Evolutionary conservation across 1,140 invertebrate genomes (phyloP).

Genomic region (Epicauta chinensis): DNA sequence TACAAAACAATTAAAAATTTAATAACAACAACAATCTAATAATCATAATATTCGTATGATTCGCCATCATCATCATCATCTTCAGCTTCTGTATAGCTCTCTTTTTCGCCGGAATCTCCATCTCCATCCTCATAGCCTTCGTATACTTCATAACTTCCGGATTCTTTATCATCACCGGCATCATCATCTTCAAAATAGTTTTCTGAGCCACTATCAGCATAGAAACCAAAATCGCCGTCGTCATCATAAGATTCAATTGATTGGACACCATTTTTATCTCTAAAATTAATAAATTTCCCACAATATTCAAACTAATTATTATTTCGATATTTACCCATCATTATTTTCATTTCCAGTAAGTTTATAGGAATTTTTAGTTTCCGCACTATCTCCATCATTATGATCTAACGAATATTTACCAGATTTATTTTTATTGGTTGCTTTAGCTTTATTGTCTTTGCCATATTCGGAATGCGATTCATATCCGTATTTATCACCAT

Average conservation of each 20-base stretch:
- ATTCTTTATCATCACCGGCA: slow-evolving; percentile 3
- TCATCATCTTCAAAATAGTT: slow-evolving; percentile 14
- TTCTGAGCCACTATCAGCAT: slow-evolving; percentile 16
- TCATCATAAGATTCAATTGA: slow-evolving; percentile 19
- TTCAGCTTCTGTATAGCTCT: slow-evolving; percentile 8
- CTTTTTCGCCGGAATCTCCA: slow-evolving; percentile 12
- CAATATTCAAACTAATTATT: not conserved
- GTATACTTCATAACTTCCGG: slow-evolving; percentile 1
- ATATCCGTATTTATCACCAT: slow-evolving; percentile 62
- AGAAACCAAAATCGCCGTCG: slow-evolving; percentile 15
- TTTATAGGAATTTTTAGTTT: slow-evolving; percentile 29
- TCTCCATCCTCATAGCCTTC: slow-evolving; percentile 12
- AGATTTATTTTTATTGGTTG: slow-evolving; percentile 23
- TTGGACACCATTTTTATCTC: slow-evolving; percentile 9
- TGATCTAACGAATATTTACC: slow-evolving; percentile 12
- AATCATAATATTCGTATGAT: slow-evolving; percentile 20
- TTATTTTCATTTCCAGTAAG: slow-evolving; percentile 29
- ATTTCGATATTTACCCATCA: slow-evolving; percentile 29
- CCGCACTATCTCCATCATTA: slow-evolving; percentile 16
- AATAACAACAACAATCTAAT: not conserved
- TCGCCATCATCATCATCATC: slow-evolving; percentile 21
- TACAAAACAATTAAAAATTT: no score
- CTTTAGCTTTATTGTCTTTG: slow-evolving; percentile 40
- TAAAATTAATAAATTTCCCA: slow-evolving; percentile 9
- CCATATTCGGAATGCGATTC: slow-evolving; percentile 59